Base-by-base conservation (phyloP, 2,888 invertebrate genomes). In the Gari tellinella region DNA sequence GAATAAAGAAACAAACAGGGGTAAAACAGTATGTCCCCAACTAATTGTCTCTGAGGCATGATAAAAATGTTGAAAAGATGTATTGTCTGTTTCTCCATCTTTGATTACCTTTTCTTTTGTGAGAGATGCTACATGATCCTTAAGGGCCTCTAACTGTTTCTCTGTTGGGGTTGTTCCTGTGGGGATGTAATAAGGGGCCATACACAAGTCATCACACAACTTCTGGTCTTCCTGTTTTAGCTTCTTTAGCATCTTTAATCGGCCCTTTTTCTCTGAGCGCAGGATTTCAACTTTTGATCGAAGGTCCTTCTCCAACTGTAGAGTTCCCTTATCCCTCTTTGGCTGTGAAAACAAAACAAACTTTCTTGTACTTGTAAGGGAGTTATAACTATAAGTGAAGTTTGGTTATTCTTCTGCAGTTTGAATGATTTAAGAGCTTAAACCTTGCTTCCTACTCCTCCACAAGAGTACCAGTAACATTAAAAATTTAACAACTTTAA, bases 131-230 rank as follows among this genome's bases (percentile, higher is more conserved):
- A 91, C 84, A 81, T 91, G 91, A 45, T 86, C 77, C 61, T 90
- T 85, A 17, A 91, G 80, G 15, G 86, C 85, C 17, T 85, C 74
- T 21, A 92, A 80, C 72, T 90, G 88, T 43, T 89, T 88, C 26
- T 81, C 67, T 7, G 85, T 79, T 0, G 91, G 91, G 4, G 88
- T 87, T n/a, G 79, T 72, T n/a, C 86, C 86, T 7, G 86, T 82
- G 0, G 90, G 88, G 41, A 91, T 86, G 75, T 91, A 91, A 66
- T 89, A 90, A 0, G 91, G 90, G 1, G 89, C 90, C 37, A 83
- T 81, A 63, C 85, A 85, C 69, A 92, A 72, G 5, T 81, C 65
- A 46, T 89, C 89, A 86, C 91, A 92, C 52, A 91, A 74, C 14
- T 80, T 61, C 65, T 90, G 86, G 64, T 91, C 90, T 43, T 86